Percentiles rank a stretch among this genome's conserved stretches.
Conservation (phyloP, 1,140 invertebrate genomes). For the Harlomillsia oculata region DNA sequence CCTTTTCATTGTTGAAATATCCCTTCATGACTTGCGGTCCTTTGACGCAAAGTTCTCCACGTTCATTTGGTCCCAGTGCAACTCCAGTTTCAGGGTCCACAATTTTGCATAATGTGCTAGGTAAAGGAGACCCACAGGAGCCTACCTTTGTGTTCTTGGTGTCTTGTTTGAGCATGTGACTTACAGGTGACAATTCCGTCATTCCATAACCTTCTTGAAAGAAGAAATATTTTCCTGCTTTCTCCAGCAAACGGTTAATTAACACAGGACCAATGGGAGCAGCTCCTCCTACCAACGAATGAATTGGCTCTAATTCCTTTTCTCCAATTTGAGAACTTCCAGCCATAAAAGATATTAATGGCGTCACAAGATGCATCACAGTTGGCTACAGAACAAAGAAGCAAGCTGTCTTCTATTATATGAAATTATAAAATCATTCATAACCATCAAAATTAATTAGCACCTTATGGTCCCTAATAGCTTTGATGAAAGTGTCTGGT, state of each 20-base stretch:
- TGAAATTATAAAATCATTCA: not conserved
- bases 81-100: constrained; percentile 12
- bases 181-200: constrained; percentile 23
- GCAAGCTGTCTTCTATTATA: not conserved
- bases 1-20: constrained; percentile 22
- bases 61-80: constrained; percentile 39
- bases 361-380: constrained; percentile 52
- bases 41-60: constrained; percentile 55
- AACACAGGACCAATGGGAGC: constrained; percentile 8
- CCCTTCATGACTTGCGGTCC: constrained; percentile 50
- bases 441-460: not conserved
- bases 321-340: constrained; percentile 45
- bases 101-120: constrained; percentile 5
- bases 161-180: not conserved
- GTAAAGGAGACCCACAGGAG: not conserved
- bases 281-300: constrained; percentile 6
- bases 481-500: constrained; percentile 52
- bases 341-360: constrained; percentile 53
- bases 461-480: constrained; percentile 54
- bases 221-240: constrained; percentile 12
- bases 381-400: constrained; percentile 43
- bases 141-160: not conserved
- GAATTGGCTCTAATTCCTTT: constrained; percentile 6
- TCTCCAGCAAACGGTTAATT: constrained; percentile 9
- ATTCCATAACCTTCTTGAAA: constrained; percentile 27